Base-by-base conservation (phyloP, 1,140 invertebrate genomes). In the Saccostrea echinata region DNA sequence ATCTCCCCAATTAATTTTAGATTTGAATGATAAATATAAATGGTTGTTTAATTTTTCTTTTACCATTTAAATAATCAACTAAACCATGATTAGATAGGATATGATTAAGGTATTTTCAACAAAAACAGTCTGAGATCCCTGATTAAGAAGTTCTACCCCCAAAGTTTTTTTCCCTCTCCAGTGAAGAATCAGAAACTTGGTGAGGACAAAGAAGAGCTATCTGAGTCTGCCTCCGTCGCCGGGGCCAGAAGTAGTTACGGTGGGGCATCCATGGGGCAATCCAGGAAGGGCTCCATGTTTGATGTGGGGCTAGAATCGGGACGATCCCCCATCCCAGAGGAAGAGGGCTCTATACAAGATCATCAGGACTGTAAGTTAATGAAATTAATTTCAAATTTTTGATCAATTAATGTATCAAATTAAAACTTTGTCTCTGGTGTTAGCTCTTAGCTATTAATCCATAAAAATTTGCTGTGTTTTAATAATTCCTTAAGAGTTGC, bases 201-300 rank as follows among this genome's bases (percentile, higher is more conserved):
- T 27, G 86, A 84, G 18, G 86, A 68, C 2, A 82, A 85, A 76
- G 76, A 84, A 11, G 86, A 88, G 43, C 61, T 85, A 0, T 87
- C 87, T 53, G 89, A 88, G 61, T 85, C 30, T 85, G 92, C 88
- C 52, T 84, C 90, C 64, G 86, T 88, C 30, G 88, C 89, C 6
- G 89, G 91, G 12, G 85, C 88, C 1, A 84, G 90, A 0, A 93
- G 92, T 84, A 91, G 91, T 71, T 90, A 91, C 84, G 84, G 84
- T 52, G 91, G 88, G 24, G 85, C 91, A 3, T 90, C 90, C n/a
- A n/a, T 91, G 52, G 91, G 89, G 6, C 89, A 90, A 8, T 90
- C 90, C 33, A 89, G 86, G 57, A 91, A 92, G 71, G 91, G 90
- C 11, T 93, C 92, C 53, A 90, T 91, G 64, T 90, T 91, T 88